These are phyloP conservation scores for Drosophila prosaltans DNA, from an alignment of 1,140 invertebrate genomes.

Conservation along the genomic window DNA sequence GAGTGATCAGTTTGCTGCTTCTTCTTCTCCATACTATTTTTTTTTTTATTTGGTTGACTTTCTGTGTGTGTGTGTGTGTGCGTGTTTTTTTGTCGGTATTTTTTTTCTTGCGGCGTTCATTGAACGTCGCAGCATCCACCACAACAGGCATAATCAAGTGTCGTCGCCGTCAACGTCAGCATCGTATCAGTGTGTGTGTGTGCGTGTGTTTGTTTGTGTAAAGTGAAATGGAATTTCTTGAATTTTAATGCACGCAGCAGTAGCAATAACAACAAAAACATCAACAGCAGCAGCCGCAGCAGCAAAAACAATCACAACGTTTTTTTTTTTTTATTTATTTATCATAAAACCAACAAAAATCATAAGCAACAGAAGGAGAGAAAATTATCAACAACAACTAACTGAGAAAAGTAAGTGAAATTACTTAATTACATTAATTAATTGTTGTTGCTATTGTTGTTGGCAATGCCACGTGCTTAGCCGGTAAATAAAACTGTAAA, in stretches of 20 bases:
- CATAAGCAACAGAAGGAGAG: constrained; percentile 38
- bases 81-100: neutral
- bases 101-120: constrained; percentile 27
- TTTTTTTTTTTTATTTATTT: constrained; percentile 40
- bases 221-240: constrained; percentile 77
- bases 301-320: constrained; percentile 10
- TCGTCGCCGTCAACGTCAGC: constrained; percentile 1
- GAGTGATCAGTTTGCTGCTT: constrained; percentile 16
- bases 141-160: constrained; percentile 1
- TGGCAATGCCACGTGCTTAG: constrained; percentile 28
- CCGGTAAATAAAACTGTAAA: neutral
- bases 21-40: neutral
- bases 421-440: constrained; percentile 22
- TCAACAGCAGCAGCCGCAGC: constrained; percentile 19
- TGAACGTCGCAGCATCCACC: constrained; percentile 34
- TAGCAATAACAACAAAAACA: constrained; percentile 37
- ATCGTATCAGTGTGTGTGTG: constrained; percentile 17
- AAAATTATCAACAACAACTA: constrained; percentile 60
- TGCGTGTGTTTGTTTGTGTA: constrained; percentile 33
- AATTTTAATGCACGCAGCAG: constrained; percentile 75
- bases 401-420: constrained; percentile 21
- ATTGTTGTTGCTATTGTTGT: constrained; percentile 1
- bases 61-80: neutral
- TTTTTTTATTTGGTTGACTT: constrained; percentile 16
- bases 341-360: constrained; percentile 47